Conservation (phyloP, 1,140 invertebrate species). For the Pomacea maculata region DNA sequence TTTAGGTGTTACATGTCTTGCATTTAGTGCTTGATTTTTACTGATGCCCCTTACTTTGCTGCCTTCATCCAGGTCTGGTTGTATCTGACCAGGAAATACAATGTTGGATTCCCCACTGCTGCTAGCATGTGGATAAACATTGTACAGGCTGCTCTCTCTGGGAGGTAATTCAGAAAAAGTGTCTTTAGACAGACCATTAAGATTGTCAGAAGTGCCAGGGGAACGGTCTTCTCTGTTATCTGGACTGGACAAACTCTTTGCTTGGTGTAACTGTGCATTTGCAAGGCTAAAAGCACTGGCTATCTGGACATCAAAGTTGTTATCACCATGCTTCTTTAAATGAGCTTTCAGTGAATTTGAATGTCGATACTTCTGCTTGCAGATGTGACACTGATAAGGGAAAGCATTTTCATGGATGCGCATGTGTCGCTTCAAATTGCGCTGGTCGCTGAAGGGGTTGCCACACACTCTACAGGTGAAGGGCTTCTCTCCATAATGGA, state of each 20-base stretch:
- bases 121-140: not conserved
- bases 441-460: slow-evolving; percentile 42
- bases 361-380: slow-evolving; percentile 45
- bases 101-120: too few relatives aligned
- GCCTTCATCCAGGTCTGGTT: too few relatives aligned
- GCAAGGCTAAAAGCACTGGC: not conserved
- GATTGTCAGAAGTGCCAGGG: not conserved
- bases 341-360: slow-evolving; percentile 52
- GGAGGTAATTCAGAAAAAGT: not conserved
- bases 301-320: not conserved
- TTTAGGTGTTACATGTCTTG: too few relatives aligned
- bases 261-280: not conserved
- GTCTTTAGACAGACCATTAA: not conserved
- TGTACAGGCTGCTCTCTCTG: not conserved
- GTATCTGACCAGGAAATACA: too few relatives aligned
- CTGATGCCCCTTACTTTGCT: too few relatives aligned
- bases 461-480: slow-evolving; percentile 40
- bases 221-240: not conserved
- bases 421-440: slow-evolving; percentile 47
- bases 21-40: too few relatives aligned
- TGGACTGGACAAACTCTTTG: not conserved
- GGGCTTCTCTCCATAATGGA: slow-evolving; percentile 47
- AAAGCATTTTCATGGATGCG: slow-evolving; percentile 50
- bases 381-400: slow-evolving; percentile 43
- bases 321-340: slow-evolving; percentile 33